Evolutionary conservation across 2,113 vertebrate species (phyloP).

Genomic region (Trematomus loennbergii): DNA sequence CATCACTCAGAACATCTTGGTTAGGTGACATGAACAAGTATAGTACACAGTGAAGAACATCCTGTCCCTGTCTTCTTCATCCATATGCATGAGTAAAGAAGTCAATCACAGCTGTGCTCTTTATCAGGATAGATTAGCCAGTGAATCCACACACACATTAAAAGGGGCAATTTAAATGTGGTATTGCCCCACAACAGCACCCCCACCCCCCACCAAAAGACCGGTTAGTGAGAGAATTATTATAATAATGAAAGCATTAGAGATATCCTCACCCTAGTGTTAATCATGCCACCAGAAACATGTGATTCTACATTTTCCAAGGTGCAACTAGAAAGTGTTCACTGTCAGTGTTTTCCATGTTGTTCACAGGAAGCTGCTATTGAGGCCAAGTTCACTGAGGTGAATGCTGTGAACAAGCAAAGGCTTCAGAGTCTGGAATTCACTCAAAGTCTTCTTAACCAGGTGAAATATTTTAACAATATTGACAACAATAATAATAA

Average conservation of each 20-base stretch:
- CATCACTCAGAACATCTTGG: not conserved
- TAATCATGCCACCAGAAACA: not conserved
- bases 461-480: constrained; percentile 83
- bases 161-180: not conserved
- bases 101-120: not conserved
- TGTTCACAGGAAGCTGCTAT: constrained; percentile 89
- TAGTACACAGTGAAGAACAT: not conserved
- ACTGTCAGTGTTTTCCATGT: not conserved
- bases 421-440: constrained; percentile 93
- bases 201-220: too few relatives aligned
- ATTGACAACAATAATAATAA: not conserved
- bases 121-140: not conserved
- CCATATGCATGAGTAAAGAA: not conserved
- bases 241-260: not conserved
- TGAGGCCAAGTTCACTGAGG: constrained; percentile 92
- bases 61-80: not conserved
- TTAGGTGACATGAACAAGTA: not conserved
- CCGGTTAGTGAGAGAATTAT: not conserved
- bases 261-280: not conserved
- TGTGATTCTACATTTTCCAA: not conserved
- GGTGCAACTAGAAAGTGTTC: not conserved
- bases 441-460: constrained; percentile 89
- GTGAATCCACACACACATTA: not conserved
- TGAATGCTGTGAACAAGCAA: constrained; percentile 91
- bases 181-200: not conserved